Base-by-base conservation (phyloP, 2,888 invertebrate species). In the Adelphocoris suturalis region DNA sequence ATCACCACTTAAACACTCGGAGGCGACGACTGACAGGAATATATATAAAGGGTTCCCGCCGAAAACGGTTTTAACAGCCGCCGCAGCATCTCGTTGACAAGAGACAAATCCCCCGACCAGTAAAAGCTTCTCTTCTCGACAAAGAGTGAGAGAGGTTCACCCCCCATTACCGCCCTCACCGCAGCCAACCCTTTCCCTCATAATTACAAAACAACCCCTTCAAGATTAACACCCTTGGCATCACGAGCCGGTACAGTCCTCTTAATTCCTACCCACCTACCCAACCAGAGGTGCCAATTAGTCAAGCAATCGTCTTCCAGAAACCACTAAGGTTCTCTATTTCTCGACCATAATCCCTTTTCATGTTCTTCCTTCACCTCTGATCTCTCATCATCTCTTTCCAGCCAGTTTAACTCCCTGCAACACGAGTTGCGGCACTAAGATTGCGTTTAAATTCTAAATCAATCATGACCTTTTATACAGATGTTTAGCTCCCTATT, bases 171-270 rank as follows among this genome's bases (percentile, higher is more conserved):
- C 81, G 81, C 46, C 48, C 14, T 19, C 81, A 19, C 48, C 47
- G 46, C 52, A 23, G 7, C 28, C 82, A 5, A 12, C 82, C 27
- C 52, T 85, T 57, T 27, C 85, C 57, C 57, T 61, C 85, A 85
- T 85, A 85, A 85, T 85, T 55, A 57, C 85, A n/a, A 85, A 85
- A 61, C 82, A 47, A 82, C 82, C 82, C 37, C 85, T 57, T 37
- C 57, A 85, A 85, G 85, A 85, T 85, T 85, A 85, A 85, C 85
- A 57, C 85, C 57, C 55, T 85, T 28, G 28, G 27, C 48, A 55
- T 46, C 81, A 47, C 37, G 19, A 13, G 28, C 28, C n/a, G 14
- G 28, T 11, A 11, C 19, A 55, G 68, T 19, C 12, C 85, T 85
- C 85, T 61, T 85, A 57, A 85, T 85, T 28, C 37, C 52, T 14